A percentile compares a stretch with the other conserved stretches of the same genome.
phyloP scores from a whole-genome alignment of 1,140 invertebrate genomes.

The Hesperophylax magnus region DNA sequence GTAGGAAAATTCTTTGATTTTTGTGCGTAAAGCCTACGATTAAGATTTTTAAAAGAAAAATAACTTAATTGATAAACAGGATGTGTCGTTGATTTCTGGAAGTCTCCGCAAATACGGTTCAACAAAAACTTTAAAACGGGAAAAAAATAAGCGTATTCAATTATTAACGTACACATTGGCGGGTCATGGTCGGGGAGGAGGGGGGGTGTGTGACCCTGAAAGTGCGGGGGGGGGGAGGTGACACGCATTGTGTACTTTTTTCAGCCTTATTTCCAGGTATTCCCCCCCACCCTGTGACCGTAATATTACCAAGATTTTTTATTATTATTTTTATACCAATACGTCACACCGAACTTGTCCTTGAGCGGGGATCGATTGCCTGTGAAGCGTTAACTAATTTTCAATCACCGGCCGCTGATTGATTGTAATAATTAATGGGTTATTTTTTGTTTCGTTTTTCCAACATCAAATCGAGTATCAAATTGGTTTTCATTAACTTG shows the following conservation, averaged over 20 bases:
- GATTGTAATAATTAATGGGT: slow-evolving; percentile 1
- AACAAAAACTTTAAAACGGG: slow-evolving; percentile 37
- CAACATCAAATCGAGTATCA: too few relatives aligned
- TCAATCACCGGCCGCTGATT: neutral
- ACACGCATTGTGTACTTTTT: slow-evolving; percentile 28
- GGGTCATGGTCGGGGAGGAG: slow-evolving; percentile 17
- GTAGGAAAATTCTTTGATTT: too few relatives aligned
- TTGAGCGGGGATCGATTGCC: slow-evolving; percentile 16
- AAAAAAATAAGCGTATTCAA: slow-evolving; percentile 41
- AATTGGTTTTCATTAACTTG: too few relatives aligned
- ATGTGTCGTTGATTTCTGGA: neutral
- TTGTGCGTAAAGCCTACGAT: too few relatives aligned
- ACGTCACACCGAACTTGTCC: slow-evolving; percentile 3
- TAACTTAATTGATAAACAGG: neutral
- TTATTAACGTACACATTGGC: slow-evolving; percentile 37
- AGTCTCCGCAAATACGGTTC: slow-evolving; percentile 7
- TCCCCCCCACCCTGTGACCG: neutral
- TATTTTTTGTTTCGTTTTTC: too few relatives aligned
- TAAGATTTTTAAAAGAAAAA: neutral
- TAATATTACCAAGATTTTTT: slow-evolving; percentile 23
- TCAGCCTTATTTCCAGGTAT: neutral
- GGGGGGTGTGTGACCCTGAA: neutral
- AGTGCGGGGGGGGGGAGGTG: neutral
- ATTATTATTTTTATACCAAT: slow-evolving; percentile 11
- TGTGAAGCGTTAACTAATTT: slow-evolving; percentile 5